A percentile compares a stretch with the other conserved stretches of the same genome.
phyloP scores from a whole-genome alignment of 2,113 vertebrate genomes.

The Pseudorasbora parva region DNA sequence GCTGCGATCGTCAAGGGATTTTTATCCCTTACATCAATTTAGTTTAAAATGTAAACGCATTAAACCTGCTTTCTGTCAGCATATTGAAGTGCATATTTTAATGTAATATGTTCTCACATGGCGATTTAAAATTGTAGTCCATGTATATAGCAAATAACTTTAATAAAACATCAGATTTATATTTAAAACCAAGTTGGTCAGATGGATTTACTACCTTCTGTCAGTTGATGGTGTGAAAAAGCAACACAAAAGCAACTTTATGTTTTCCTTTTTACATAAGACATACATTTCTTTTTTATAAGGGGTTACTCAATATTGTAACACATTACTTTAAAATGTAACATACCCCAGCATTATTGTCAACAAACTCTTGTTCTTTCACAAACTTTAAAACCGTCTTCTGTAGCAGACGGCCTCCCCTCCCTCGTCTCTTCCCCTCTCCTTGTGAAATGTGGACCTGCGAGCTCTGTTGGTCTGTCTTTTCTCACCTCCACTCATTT shows the following conservation, averaged over 20 bases:
- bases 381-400: slow-evolving; percentile 39
- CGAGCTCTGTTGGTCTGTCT: slow-evolving; percentile 55
- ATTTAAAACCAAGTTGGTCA: too few relatives aligned
- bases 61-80: too few relatives aligned
- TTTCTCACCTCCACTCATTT: slow-evolving; percentile 67
- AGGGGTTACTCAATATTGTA: not conserved
- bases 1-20: too few relatives aligned
- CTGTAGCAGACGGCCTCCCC: slow-evolving; percentile 38
- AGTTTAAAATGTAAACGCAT: too few relatives aligned
- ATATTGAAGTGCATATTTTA: too few relatives aligned
- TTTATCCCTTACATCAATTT: too few relatives aligned
- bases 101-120: too few relatives aligned
- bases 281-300: not conserved
- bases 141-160: too few relatives aligned
- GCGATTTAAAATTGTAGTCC: too few relatives aligned
- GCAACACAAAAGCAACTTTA: not conserved
- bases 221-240: not conserved
- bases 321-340: not conserved
- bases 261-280: not conserved
- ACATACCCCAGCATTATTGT: not conserved
- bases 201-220: not conserved
- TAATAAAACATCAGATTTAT: too few relatives aligned
- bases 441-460: slow-evolving; percentile 51
- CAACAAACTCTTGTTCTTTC: slow-evolving; percentile 46
- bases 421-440: slow-evolving; percentile 5